Evolutionary conservation across 2,888 invertebrate species (phyloP).

Genomic region (Dryadula phaetusa): DNA sequence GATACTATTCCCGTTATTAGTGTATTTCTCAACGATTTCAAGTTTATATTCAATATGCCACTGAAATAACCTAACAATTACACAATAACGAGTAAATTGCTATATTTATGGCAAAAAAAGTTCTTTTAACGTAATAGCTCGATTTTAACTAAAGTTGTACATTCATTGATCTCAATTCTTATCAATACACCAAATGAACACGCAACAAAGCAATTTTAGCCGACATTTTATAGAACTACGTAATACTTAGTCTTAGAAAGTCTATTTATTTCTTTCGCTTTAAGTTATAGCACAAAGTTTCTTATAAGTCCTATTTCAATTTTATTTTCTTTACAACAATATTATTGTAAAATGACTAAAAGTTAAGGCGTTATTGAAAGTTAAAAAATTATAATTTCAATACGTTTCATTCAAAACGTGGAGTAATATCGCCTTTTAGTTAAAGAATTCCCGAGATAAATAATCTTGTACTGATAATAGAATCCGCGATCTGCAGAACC

Average conservation of each 20-base stretch:
- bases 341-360: neutral
- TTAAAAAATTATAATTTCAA: neutral
- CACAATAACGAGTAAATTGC: too few relatives aligned
- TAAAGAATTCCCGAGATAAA: neutral
- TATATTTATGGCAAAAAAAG: too few relatives aligned
- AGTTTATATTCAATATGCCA: too few relatives aligned
- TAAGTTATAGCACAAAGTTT: too few relatives aligned
- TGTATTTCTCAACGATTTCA: too few relatives aligned
- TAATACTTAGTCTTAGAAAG: neutral
- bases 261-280: constrained; percentile 3
- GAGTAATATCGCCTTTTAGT: neutral
- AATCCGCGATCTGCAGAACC: neutral
- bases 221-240: neutral
- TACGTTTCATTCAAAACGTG: neutral
- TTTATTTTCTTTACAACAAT: neutral
- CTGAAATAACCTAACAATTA: too few relatives aligned
- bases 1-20: too few relatives aligned
- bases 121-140: too few relatives aligned
- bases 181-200: neutral
- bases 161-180: neutral
- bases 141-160: neutral
- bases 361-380: neutral
- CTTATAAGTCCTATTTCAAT: neutral
- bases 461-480: neutral
- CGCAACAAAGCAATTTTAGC: neutral